Conservation (phyloP, 2,888 invertebrate species). For the Drosophila histrio region DNA sequence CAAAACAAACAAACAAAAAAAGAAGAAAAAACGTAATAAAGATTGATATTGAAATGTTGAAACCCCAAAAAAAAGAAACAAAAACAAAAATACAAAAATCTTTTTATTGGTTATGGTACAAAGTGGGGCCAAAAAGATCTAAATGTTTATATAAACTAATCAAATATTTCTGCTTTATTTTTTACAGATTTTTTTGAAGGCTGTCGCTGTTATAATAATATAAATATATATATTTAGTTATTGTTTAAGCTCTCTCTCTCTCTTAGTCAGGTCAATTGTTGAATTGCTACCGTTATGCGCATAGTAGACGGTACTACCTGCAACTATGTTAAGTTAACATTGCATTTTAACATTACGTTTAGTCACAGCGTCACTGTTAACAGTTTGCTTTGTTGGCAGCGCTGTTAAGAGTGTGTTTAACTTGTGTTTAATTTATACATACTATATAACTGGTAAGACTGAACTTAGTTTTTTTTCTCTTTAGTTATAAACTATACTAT, state of each 20-base stretch:
- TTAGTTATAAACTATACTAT: not conserved
- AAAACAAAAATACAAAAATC: conserved; percentile 32
- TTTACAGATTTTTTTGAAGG: conserved; percentile 26
- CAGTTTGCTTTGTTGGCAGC: not conserved
- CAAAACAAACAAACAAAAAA: conserved; percentile 53
- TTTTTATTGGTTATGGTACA: conserved; percentile 25
- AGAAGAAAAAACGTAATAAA: conserved; percentile 76
- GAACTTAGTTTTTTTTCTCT: not conserved
- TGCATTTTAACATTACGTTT: not conserved
- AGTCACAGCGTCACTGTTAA: conserved; percentile 12
- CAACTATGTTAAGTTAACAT: conserved; percentile 66
- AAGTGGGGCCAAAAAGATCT: conserved; percentile 1
- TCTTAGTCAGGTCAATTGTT: conserved; percentile 83
- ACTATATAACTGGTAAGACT: conserved; percentile 45
- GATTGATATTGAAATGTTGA: conserved; percentile 81
- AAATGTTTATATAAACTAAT: conserved; percentile 27
- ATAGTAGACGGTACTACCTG: conserved; percentile 85
- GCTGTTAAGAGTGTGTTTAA: conserved; percentile 3
- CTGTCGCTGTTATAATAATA: not conserved
- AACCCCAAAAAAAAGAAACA: conserved; percentile 70
- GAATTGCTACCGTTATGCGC: conserved; percentile 83
- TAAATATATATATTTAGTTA: not conserved
- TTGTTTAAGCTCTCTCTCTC: not conserved
- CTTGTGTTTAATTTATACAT: conserved; percentile 3
- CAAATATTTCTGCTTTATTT: conserved; percentile 27